A percentile compares a stretch with the other conserved stretches of the same genome.
Conservation (phyloP, 1,140 invertebrate species). For the Paralvinella palmiformis region DNA sequence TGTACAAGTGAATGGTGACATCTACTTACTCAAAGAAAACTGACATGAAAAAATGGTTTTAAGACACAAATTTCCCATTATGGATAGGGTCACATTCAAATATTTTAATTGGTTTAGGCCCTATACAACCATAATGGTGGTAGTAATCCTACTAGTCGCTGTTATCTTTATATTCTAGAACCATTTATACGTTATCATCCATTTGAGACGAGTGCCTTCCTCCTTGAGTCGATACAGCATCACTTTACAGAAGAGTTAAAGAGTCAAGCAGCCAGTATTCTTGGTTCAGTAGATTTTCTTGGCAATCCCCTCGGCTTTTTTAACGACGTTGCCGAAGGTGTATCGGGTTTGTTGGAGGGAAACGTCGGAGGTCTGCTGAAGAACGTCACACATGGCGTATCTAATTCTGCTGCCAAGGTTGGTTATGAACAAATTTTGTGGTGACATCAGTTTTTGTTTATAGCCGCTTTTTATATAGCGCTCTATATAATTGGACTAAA, state of each 20-base stretch:
- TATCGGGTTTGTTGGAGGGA: constrained; percentile 87
- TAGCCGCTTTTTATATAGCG: too few species aligned
- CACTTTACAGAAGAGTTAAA: constrained; percentile 87
- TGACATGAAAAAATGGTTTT: too few species aligned
- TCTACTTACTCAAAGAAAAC: too few species aligned
- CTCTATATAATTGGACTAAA: too few species aligned
- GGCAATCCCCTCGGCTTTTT: constrained; percentile 94
- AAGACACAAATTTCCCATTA: too few species aligned
- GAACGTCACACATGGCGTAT: constrained; percentile 94
- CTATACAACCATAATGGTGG: too few species aligned
- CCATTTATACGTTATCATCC: constrained; percentile 76
- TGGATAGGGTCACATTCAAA: too few species aligned
- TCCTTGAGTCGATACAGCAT: constrained; percentile 68
- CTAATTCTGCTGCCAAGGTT: constrained; percentile 94
- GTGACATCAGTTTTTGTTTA: too few species aligned
- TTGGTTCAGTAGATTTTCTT: constrained; percentile 94
- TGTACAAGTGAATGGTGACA: too few species aligned
- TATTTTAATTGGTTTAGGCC: too few species aligned
- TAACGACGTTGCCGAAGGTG: constrained; percentile 90
- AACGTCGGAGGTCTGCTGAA: constrained; percentile 80
- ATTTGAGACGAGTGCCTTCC: constrained; percentile 79
- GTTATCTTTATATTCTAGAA: constrained; percentile 55
- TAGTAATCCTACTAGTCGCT: too few species aligned
- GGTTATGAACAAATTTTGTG: too few species aligned
- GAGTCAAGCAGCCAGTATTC: constrained; percentile 89